A percentile compares a stretch with the other conserved stretches of the same genome.
Evolutionary conservation across 2,797 vertebrate genomes (phyloP).

Genomic region (Danio albolineatus): DNA sequence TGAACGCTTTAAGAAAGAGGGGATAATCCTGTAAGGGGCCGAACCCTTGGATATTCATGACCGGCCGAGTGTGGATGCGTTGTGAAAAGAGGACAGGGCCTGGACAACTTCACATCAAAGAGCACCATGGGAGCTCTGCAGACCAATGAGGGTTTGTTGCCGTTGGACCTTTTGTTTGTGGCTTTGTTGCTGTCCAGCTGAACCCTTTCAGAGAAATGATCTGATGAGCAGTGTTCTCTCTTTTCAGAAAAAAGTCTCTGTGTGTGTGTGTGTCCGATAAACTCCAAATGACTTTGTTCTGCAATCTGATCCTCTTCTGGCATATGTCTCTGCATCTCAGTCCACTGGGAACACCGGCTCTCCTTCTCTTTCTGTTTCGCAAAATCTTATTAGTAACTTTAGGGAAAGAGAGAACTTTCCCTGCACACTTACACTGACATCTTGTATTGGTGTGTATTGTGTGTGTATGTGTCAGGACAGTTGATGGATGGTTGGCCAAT

Average conservation of each 20-base stretch:
- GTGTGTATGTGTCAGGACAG: slow-evolving; percentile 19
- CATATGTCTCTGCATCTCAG: slow-evolving; percentile 46
- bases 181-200: slow-evolving; percentile 43
- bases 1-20: slow-evolving; percentile 78
- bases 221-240: slow-evolving; percentile 53
- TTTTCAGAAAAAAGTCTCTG: slow-evolving; percentile 27
- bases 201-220: slow-evolving; percentile 58
- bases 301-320: slow-evolving; percentile 46
- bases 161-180: slow-evolving; percentile 55
- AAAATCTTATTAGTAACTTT: slow-evolving; percentile 52
- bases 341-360: slow-evolving; percentile 35
- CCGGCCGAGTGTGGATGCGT: slow-evolving; percentile 72
- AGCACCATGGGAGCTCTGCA: slow-evolving; percentile 67
- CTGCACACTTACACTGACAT: not conserved
- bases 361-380: slow-evolving; percentile 30
- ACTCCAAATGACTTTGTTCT: slow-evolving; percentile 42
- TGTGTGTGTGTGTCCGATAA: slow-evolving; percentile 38
- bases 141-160: slow-evolving; percentile 42
- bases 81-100: slow-evolving; percentile 79
- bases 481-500: slow-evolving; percentile 72
- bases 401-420: slow-evolving; percentile 31
- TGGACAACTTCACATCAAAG: slow-evolving; percentile 86
- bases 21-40: slow-evolving; percentile 84
- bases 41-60: slow-evolving; percentile 88
- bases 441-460: slow-evolving; percentile 27